These are phyloP conservation scores for Vulpes vulpes DNA, from an alignment of 2,113 vertebrate genomes.

Conservation along the genomic window DNA sequence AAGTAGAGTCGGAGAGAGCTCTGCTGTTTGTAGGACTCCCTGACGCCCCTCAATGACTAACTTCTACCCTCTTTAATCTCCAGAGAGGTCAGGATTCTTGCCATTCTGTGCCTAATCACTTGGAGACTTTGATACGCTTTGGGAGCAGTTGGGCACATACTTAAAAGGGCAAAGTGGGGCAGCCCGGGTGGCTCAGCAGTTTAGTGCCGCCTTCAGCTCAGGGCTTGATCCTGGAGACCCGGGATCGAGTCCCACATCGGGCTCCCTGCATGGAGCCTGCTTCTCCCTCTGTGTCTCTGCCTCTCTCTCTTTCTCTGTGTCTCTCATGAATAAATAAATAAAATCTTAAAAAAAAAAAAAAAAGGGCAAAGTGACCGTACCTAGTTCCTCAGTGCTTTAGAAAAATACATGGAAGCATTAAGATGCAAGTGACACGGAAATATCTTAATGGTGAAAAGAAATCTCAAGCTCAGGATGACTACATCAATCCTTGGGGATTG, in stretches of 20 bases:
- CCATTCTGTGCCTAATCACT: not conserved
- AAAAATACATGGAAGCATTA: conserved; percentile 64
- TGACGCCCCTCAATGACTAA: not conserved
- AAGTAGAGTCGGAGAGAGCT: not conserved
- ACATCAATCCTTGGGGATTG: conserved; percentile 72
- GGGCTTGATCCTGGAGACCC: too few relatives aligned
- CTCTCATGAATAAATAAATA: too few relatives aligned
- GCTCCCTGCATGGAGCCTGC: too few relatives aligned
- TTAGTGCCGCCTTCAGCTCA: too few relatives aligned
- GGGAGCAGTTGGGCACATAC: conserved; percentile 46
- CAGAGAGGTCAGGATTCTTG: not conserved
- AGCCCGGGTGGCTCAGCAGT: not conserved
- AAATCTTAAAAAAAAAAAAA: not conserved
- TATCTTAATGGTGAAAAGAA: conserved; percentile 62
- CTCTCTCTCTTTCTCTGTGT: too few relatives aligned
- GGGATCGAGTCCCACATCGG: too few relatives aligned
- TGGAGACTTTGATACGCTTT: not conserved
- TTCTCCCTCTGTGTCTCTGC: too few relatives aligned
- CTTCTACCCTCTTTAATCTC: not conserved
- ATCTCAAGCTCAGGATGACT: conserved; percentile 35
- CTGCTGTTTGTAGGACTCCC: not conserved
- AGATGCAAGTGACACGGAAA: conserved; percentile 43
- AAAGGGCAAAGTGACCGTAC: conserved; percentile 50
- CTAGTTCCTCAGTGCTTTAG: not conserved
- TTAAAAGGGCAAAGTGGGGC: conserved; percentile 51